phyloP scores from a whole-genome alignment of 2,797 vertebrate genomes.

The Acanthornis magna region DNA sequence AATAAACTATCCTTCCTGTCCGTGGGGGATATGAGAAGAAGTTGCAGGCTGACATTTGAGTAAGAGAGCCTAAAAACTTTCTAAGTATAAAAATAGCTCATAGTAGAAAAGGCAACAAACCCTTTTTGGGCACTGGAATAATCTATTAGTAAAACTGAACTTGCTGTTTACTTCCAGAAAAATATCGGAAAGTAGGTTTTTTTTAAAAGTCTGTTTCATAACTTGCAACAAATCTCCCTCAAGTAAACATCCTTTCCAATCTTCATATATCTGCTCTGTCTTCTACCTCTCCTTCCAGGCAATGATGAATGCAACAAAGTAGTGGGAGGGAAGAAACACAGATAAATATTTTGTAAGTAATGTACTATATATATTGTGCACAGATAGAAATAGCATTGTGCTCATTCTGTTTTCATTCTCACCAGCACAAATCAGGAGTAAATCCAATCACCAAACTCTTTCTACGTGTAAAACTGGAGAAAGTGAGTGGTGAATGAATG shows the following conservation, averaged over 20 bases:
- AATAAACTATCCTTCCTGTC: neutral
- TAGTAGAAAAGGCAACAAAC: neutral
- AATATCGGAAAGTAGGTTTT: neutral
- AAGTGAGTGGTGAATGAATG: constrained; percentile 38
- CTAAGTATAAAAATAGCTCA: neutral
- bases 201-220: neutral
- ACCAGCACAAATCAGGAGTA: constrained; percentile 10
- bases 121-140: neutral
- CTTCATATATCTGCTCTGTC: neutral
- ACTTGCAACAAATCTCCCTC: neutral
- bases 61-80: neutral
- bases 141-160: neutral
- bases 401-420: constrained; percentile 14
- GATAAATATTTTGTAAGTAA: constrained; percentile 56
- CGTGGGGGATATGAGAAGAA: neutral
- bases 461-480: constrained; percentile 16
- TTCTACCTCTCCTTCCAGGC: constrained; percentile 25
- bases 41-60: neutral
- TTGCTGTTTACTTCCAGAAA: constrained; percentile 27
- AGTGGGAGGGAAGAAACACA: constrained; percentile 30
- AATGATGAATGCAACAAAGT: constrained; percentile 26
- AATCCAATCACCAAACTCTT: neutral
- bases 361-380: neutral
- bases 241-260: constrained; percentile 30
- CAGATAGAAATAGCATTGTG: constrained; percentile 34